Percentiles rank a stretch among this genome's conserved stretches.
Conservation (phyloP, 1,140 invertebrate species). For the Lutraria rhynchaena region DNA sequence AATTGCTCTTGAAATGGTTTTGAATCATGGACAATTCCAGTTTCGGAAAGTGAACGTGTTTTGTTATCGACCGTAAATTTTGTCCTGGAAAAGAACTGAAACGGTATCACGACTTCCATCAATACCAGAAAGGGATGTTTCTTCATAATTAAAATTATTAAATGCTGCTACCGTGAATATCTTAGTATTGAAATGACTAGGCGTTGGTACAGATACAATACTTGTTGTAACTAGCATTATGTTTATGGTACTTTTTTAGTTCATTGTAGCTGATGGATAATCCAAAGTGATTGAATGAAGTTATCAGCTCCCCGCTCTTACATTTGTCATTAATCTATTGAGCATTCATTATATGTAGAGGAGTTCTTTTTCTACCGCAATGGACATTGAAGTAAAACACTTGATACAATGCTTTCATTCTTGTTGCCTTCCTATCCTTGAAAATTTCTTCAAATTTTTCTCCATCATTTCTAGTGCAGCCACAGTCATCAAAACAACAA, state of each 20-base stretch:
- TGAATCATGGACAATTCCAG: not conserved
- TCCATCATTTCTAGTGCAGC: not conserved
- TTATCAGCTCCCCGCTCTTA: constrained; percentile 24
- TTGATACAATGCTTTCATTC: constrained; percentile 28
- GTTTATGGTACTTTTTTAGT: constrained; percentile 33
- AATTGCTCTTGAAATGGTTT: no score
- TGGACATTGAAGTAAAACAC: not conserved
- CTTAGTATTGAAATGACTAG: no score
- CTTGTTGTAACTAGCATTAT: constrained; percentile 12
- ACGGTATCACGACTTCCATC: constrained; percentile 50
- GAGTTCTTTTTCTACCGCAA: constrained; percentile 11
- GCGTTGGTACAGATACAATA: no score
- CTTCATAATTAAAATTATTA: no score
- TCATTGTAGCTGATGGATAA: no score
- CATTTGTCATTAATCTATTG: constrained; percentile 42
- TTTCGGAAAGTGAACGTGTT: constrained; percentile 2
- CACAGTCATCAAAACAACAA: not conserved
- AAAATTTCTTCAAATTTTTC: not conserved
- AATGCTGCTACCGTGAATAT: constrained; percentile 20
- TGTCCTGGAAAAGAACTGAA: constrained; percentile 29
- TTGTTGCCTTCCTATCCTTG: not conserved
- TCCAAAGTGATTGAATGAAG: no score
- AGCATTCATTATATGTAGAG: no score
- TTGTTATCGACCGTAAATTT: not conserved
- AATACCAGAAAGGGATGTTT: constrained; percentile 4